Evolutionary conservation across 2,113 vertebrate genomes (phyloP).

Genomic region (Kryptolebias marmoratus): DNA sequence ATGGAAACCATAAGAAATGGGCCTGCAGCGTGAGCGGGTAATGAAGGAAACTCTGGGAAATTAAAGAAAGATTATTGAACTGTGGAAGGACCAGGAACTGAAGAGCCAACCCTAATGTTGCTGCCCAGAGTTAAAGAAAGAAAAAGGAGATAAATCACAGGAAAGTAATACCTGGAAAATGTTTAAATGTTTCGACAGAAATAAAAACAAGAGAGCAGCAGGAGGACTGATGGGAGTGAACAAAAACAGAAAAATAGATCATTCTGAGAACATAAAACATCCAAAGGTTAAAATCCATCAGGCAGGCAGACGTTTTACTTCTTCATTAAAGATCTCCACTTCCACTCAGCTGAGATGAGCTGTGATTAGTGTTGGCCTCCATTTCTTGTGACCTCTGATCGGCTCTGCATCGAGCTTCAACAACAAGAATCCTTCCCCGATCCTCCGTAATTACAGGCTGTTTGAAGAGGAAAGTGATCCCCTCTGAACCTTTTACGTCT

Average conservation of each 20-base stretch:
- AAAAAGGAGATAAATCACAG: too few relatives aligned
- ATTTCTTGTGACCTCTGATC: conserved; percentile 40
- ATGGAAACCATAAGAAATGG: conserved; percentile 34
- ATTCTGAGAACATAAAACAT: not conserved
- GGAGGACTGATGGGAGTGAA: not conserved
- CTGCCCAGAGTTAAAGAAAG: too few relatives aligned
- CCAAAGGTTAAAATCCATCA: not conserved
- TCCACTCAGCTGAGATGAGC: conserved; percentile 37
- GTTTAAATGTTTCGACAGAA: too few relatives aligned
- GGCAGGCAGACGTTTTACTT: conserved; percentile 25
- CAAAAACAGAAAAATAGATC: not conserved
- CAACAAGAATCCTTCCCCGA: not conserved
- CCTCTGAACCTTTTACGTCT: not conserved
- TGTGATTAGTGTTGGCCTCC: conserved; percentile 38
- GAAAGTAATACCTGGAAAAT: too few relatives aligned
- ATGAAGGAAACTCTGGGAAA: not conserved
- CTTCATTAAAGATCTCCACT: conserved; percentile 44
- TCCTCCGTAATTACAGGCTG: not conserved
- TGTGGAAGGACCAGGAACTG: not conserved
- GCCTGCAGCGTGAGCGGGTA: not conserved
- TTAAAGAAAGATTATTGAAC: not conserved
- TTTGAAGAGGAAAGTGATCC: conserved; percentile 17
- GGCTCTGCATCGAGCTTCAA: conserved; percentile 5
- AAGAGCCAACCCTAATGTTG: too few relatives aligned
- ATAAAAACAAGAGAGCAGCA: too few relatives aligned